Evolutionary conservation across 2,113 vertebrate species (phyloP).

Genomic region (Strix aluco): DNA sequence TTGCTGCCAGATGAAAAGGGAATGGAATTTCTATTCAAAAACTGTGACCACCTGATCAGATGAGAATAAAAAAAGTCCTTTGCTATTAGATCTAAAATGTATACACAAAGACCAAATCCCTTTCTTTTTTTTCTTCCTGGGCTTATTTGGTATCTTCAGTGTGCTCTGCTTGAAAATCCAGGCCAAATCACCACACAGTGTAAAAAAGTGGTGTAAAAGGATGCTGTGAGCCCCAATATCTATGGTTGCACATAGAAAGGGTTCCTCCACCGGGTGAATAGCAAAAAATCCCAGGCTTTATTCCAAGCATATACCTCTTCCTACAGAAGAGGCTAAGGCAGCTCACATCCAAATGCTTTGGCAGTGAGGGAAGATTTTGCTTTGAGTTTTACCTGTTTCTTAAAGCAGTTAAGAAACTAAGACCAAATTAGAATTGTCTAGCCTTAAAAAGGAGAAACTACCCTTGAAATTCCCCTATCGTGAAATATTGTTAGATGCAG

Average conservation of each 20-base stretch:
- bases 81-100: background rate
- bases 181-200: background rate
- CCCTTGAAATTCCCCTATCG: background rate
- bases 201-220: background rate
- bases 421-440: background rate
- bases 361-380: background rate
- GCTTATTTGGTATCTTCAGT: background rate
- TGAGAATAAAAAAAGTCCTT: background rate
- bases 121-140: background rate
- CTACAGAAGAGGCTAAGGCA: background rate
- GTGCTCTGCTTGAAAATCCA: background rate
- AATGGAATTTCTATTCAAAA: background rate
- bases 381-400: background rate
- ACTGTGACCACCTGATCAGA: background rate
- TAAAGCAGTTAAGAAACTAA: background rate
- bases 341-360: background rate
- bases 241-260: background rate
- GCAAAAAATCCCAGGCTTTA: background rate
- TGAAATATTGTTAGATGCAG: background rate
- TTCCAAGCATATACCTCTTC: background rate
- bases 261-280: background rate
- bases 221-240: background rate
- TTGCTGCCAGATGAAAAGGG: background rate
- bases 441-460: background rate
- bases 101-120: background rate